These are phyloP conservation scores for Drosophila orosa DNA, from an alignment of 1,140 invertebrate genomes.

Conservation along the genomic window DNA sequence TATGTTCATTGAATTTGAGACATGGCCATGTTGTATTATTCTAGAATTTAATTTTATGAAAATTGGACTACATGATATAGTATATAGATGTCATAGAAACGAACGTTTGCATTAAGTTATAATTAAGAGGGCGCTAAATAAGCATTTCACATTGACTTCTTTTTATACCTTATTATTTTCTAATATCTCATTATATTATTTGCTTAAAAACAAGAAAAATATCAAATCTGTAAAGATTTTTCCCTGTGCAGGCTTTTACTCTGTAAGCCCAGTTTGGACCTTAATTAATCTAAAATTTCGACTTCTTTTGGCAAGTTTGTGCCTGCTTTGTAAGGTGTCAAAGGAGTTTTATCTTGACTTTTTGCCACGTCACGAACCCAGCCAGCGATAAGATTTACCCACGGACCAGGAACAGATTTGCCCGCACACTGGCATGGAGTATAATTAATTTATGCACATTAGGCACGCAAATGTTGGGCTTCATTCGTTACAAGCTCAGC, in stretches of 20 bases:
- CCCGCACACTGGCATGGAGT: slow-evolving; percentile 20
- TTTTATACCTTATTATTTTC: neutral
- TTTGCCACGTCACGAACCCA: slow-evolving; percentile 47
- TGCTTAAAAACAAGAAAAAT: neutral
- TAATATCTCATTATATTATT: neutral
- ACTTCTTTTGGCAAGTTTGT: slow-evolving; percentile 52
- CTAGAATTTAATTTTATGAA: no score
- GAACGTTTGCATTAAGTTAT: no score
- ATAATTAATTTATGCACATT: slow-evolving; percentile 79
- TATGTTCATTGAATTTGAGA: no score
- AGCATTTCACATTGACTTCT: neutral
- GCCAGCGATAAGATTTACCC: slow-evolving; percentile 62
- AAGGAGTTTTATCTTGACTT: slow-evolving; percentile 62
- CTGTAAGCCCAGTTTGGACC: slow-evolving; percentile 4
- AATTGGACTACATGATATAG: no score
- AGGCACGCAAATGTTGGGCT: slow-evolving; percentile 68
- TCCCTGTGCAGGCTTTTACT: neutral
- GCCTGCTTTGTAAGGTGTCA: slow-evolving; percentile 55
- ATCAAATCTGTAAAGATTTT: neutral
- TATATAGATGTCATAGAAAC: no score
- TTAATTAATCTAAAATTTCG: slow-evolving; percentile 75
- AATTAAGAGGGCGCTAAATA: no score
- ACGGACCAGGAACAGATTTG: slow-evolving; percentile 4
- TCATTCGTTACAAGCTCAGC: slow-evolving; percentile 38
- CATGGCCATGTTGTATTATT: no score